phyloP scores from a whole-genome alignment of 37 sponge, comb jelly and placozoan genomes.

The Haliclona indistincta region DNA sequence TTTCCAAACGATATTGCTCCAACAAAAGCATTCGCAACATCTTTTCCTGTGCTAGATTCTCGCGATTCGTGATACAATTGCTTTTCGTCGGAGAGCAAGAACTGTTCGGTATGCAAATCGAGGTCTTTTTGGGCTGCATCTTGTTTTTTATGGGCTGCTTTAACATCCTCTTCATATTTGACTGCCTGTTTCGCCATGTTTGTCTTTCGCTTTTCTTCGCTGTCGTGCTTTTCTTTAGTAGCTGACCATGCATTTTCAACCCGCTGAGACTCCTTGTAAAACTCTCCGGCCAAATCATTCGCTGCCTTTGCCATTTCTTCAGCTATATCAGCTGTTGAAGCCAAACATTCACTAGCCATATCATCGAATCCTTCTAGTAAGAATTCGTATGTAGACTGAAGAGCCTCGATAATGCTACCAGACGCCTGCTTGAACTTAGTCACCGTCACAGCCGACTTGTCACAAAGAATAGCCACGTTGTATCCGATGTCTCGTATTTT shows the following conservation, averaged over 20 bases:
- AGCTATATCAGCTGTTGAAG: conserved; percentile 38
- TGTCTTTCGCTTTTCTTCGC: background rate
- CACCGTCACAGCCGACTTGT: conserved; percentile 56
- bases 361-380: conserved; percentile 53
- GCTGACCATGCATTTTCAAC: conserved; percentile 11
- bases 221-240: background rate
- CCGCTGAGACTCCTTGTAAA: conserved; percentile 31
- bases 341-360: conserved; percentile 51
- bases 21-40: background rate
- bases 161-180: background rate
- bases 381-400: conserved; percentile 53
- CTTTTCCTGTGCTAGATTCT: background rate
- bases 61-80: too few relatives aligned
- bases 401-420: conserved; percentile 27
- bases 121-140: too few relatives aligned
- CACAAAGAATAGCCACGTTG: conserved; percentile 68
- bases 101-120: too few relatives aligned
- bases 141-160: background rate
- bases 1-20: too few relatives aligned
- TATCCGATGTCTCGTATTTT: conserved; percentile 52
- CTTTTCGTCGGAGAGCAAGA: too few relatives aligned
- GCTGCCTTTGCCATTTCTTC: conserved; percentile 54
- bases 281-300: conserved; percentile 29
- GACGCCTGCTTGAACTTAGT: conserved; percentile 46
- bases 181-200: background rate